Evolutionary conservation across 1,140 invertebrate genomes (phyloP).

Genomic region (Drosophila eugracilis): DNA sequence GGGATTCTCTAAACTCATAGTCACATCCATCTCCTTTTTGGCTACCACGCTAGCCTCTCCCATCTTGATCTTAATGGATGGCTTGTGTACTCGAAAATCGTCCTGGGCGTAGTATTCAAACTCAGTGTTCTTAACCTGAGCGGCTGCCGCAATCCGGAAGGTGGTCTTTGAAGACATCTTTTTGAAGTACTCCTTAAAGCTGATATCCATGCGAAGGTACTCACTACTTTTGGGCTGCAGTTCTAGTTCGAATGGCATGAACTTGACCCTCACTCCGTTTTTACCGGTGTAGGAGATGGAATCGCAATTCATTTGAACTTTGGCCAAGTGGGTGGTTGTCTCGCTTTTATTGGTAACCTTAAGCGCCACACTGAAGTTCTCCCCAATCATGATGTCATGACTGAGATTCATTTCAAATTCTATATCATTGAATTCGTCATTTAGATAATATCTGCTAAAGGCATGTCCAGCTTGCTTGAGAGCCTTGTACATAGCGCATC

Average conservation of each 20-base stretch:
- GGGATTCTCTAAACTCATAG: constrained; percentile 92
- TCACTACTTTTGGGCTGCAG: constrained; percentile 88
- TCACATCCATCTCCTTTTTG: constrained; percentile 88
- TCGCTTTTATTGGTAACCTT: constrained; percentile 90
- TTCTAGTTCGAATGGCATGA: constrained; percentile 87
- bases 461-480: constrained; percentile 91
- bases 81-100: constrained; percentile 94
- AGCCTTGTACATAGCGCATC: constrained; percentile 93
- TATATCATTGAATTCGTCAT: constrained; percentile 95
- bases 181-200: constrained; percentile 92
- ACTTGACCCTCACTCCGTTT: constrained; percentile 90
- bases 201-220: constrained; percentile 89
- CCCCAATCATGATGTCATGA: constrained; percentile 94
- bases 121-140: constrained; percentile 91
- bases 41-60: constrained; percentile 86
- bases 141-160: constrained; percentile 93
- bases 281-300: constrained; percentile 93
- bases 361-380: constrained; percentile 91
- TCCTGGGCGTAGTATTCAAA: constrained; percentile 96
- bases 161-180: constrained; percentile 91
- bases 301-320: constrained; percentile 90
- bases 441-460: constrained; percentile 95
- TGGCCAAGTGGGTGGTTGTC: constrained; percentile 88
- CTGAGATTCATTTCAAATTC: constrained; percentile 92
- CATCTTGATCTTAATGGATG: constrained; percentile 92